These are phyloP conservation scores for Harpagifer antarcticus DNA, from an alignment of 2,797 vertebrate species.

Conservation along the genomic window DNA sequence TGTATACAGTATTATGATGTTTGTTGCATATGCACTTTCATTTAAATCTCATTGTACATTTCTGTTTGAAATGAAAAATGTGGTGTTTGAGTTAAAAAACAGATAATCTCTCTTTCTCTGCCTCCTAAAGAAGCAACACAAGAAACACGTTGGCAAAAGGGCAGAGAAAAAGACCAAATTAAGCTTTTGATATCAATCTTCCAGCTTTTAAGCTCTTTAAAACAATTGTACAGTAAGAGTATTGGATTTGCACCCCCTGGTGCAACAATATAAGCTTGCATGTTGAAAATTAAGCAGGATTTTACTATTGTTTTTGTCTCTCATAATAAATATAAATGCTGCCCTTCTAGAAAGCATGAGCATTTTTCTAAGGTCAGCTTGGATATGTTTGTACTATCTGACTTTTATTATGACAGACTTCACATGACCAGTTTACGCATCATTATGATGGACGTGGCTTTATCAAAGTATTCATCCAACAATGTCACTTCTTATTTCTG, in stretches of 20 bases:
- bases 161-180: background rate
- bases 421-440: background rate
- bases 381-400: background rate
- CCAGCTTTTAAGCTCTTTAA: background rate
- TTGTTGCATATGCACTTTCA: background rate
- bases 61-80: conserved; percentile 4
- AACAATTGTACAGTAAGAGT: background rate
- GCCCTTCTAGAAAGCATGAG: background rate
- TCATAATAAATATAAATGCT: background rate
- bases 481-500: conserved; percentile 17
- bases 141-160: background rate
- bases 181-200: background rate
- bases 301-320: background rate
- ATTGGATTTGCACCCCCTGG: background rate
- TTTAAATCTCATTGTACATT: conserved; percentile 9
- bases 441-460: background rate
- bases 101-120: background rate
- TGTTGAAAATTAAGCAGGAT: conserved; percentile 12
- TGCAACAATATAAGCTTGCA: conserved; percentile 16
- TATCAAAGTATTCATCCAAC: background rate
- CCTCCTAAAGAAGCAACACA: background rate
- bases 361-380: background rate
- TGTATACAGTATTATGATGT: background rate
- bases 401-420: background rate
- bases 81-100: background rate